phyloP scores from a whole-genome alignment of 2,797 vertebrate species.

The Acipenser oxyrinchus region DNA sequence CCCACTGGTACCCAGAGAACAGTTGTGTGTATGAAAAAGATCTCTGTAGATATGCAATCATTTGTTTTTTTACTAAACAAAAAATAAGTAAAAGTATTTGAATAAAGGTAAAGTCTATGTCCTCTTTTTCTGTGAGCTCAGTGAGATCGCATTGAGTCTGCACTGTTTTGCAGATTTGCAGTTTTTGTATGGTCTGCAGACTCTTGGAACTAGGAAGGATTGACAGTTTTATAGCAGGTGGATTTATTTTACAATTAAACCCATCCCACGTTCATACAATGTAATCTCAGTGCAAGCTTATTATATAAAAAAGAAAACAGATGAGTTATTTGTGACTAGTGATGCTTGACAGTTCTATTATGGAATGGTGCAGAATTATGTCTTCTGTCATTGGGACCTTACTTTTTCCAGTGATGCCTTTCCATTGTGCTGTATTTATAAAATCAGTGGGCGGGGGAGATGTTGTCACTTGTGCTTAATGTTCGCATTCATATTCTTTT shows the following conservation, averaged over 20 bases:
- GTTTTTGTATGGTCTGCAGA: background rate
- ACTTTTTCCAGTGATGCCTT: background rate
- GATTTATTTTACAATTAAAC: slow-evolving; percentile 35
- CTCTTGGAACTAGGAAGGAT: background rate
- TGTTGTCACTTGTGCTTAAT: too few relatives aligned
- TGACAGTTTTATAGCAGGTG: slow-evolving; percentile 8
- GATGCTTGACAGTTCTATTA: too few relatives aligned
- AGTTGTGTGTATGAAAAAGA: too few relatives aligned
- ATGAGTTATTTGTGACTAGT: background rate
- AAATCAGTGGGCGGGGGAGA: background rate
- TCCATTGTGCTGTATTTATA: background rate
- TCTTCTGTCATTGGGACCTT: too few relatives aligned
- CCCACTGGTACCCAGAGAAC: too few relatives aligned
- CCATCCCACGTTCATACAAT: slow-evolving; percentile 32
- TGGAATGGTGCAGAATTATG: too few relatives aligned
- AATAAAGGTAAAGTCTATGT: background rate
- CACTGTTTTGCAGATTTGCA: background rate
- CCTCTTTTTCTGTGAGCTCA: background rate
- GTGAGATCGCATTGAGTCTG: slow-evolving; percentile 6
- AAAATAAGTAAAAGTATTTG: background rate
- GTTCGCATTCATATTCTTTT: too few relatives aligned
- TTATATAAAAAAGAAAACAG: slow-evolving; percentile 9
- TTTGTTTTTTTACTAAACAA: too few relatives aligned
- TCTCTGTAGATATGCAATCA: too few relatives aligned
- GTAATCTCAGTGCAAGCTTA: slow-evolving; percentile 22